Base-by-base conservation (phyloP, 2,888 invertebrate species). In the Chymomyza fuscimana region DNA sequence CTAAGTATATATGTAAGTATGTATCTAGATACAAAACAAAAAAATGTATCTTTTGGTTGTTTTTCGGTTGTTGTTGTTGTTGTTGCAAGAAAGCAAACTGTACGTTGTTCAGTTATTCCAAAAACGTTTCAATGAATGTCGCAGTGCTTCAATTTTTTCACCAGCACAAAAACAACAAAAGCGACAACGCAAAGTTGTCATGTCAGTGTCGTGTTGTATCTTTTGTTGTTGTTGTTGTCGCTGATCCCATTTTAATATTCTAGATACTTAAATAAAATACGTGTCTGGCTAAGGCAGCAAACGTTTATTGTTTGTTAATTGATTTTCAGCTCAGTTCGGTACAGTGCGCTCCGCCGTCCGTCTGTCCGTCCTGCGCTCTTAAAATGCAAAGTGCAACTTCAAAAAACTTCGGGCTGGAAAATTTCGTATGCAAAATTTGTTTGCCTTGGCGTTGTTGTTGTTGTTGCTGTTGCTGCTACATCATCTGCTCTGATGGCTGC, bases 241-340 rank as follows among this genome's bases (percentile, higher is more conserved):
- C 89, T 91, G 91, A 91, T 91, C 91, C 91, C 91, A 91, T 91
- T 91, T 91, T 91, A 91, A 91, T 91, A 91, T 91, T 91, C 91
- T 91, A 90, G 91, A 91, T 91, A 91, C 90, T 90, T 89, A 89
- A 90, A 89, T 90, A 80, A 90, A 90, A 87, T 90, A 90, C 90
- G 90, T 90, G 90, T 89, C 89, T 89, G 90, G 90, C 89, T 86
- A 82, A 81, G 81, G 72, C 87, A 86, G 78, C 87, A 88, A 88
- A 89, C 89, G 89, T 89, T 89, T 89, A 89, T 90, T 89, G 89
- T 90, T 89, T 89, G 89, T 90, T 89, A 89, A 89, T 89, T 89
- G 89, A 90, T 89, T 89, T 85, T 76, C 59, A 36, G 63, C 40
- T 64, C 40, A 15, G 63, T 16, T 50, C 9, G 5, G 32, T 54